phyloP scores from a whole-genome alignment of 2,888 invertebrate genomes.

The Himalopsyche kuldschensis region DNA sequence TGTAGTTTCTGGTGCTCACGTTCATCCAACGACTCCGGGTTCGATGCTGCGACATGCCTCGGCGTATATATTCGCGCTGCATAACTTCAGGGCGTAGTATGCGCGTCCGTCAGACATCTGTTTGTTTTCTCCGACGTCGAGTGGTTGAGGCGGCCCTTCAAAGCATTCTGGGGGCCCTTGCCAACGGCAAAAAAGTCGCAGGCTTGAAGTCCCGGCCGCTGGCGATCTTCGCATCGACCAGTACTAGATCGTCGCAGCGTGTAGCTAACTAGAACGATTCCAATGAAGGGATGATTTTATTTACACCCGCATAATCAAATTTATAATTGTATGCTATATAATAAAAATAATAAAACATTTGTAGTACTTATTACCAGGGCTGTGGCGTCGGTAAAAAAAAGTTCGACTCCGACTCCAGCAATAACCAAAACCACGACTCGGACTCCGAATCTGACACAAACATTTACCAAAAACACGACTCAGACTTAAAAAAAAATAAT shows the following conservation, averaged over 20 bases:
- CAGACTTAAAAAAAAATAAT: no score
- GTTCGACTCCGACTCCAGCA: no score
- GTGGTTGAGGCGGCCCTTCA: neutral
- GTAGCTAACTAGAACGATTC: neutral
- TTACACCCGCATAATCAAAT: no score
- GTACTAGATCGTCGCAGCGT: neutral
- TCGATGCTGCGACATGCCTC: neutral
- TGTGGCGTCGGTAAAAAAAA: no score
- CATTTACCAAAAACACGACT: no score
- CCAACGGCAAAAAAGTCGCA: neutral
- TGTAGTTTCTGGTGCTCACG: no score
- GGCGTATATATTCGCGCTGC: neutral
- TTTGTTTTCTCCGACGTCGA: neutral
- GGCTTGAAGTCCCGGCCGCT: neutral
- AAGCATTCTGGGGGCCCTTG: neutral
- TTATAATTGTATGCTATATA: no score
- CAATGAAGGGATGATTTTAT: neutral
- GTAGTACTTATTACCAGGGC: no score
- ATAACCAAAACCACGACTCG: no score
- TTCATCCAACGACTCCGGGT: neutral
- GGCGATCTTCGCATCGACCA: neutral
- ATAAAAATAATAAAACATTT: no score
- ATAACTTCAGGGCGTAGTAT: neutral
- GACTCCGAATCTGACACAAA: no score
- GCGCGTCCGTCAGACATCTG: neutral